phyloP scores from a whole-genome alignment of 2,113 vertebrate genomes.

The Erythrocebus patas region DNA sequence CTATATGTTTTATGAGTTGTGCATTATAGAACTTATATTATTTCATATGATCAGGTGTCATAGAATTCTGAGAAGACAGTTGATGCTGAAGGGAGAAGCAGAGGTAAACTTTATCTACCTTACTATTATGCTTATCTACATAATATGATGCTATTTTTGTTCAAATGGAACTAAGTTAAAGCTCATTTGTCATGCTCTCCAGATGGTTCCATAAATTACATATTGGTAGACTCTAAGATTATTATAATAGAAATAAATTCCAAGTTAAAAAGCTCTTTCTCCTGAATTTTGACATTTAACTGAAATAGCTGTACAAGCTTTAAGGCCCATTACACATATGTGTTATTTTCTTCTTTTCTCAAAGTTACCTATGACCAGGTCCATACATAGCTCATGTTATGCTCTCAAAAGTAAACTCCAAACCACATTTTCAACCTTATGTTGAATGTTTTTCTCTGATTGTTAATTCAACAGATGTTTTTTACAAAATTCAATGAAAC shows the following conservation, averaged over 20 bases:
- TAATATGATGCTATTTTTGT: background rate
- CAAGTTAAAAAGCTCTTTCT: background rate
- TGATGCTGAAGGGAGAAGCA: background rate
- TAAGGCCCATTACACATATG: background rate
- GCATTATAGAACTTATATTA: background rate
- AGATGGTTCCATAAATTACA: background rate
- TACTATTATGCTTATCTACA: too few species aligned
- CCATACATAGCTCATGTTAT: background rate
- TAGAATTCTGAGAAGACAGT: background rate
- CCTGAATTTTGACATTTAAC: background rate
- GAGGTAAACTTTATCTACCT: background rate
- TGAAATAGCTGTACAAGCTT: background rate
- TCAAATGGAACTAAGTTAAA: background rate
- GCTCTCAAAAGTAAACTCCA: background rate
- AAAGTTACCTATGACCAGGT: background rate
- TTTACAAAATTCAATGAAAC: background rate
- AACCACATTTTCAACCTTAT: background rate
- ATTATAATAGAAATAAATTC: background rate
- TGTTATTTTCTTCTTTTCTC: slow-evolving; percentile 18
- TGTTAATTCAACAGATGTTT: background rate
- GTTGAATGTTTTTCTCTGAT: background rate
- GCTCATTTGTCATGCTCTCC: background rate
- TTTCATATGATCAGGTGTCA: background rate
- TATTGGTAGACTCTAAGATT: background rate
- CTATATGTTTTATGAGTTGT: background rate